phyloP scores from a whole-genome alignment of 2,113 vertebrate species.

The Tetraodon nigroviridis region DNA sequence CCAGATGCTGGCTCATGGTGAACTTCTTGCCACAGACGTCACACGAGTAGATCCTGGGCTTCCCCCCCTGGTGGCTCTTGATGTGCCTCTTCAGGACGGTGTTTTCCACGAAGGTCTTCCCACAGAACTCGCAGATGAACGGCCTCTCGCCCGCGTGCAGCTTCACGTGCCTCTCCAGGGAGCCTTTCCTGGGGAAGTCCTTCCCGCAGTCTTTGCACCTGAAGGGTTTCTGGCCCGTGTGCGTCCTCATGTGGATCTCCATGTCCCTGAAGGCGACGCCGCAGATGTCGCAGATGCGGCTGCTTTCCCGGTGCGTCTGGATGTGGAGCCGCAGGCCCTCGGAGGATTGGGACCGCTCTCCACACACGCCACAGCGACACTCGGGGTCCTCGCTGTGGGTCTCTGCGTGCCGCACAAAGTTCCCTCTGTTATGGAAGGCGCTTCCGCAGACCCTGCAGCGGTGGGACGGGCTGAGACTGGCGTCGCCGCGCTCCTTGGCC shows the following conservation, averaged over 20 bases:
- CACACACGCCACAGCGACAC: constrained; percentile 43
- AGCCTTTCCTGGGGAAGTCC: constrained; percentile 55
- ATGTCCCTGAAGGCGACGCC: constrained; percentile 51
- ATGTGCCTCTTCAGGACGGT: constrained; percentile 59
- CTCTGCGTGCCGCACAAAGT: constrained; percentile 53
- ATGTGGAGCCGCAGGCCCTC: constrained; percentile 50
- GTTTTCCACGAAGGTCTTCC: constrained; percentile 54
- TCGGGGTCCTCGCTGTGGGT: constrained; percentile 19
- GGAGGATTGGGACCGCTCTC: constrained; percentile 25
- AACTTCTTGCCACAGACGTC: constrained; percentile 69
- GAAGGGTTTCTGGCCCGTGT: constrained; percentile 51
- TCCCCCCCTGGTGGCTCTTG: constrained; percentile 50
- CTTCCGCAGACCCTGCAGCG: constrained; percentile 45
- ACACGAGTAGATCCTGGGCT: constrained; percentile 44
- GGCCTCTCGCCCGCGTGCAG: constrained; percentile 47
- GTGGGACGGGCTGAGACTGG: constrained; percentile 25
- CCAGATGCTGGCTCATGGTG: constrained; percentile 67
- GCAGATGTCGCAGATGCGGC: constrained; percentile 61
- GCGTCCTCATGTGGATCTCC: constrained; percentile 54
- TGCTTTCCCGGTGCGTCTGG: constrained; percentile 47
- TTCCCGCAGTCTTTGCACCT: constrained; percentile 55
- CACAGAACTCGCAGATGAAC: constrained; percentile 57
- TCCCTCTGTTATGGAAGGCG: constrained; percentile 47
- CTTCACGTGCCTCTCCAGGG: constrained; percentile 56
- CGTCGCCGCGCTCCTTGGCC: constrained; percentile 7